Evolutionary conservation across 2,113 vertebrate genomes (phyloP).

Genomic region (Burhinus oedicnemus): DNA sequence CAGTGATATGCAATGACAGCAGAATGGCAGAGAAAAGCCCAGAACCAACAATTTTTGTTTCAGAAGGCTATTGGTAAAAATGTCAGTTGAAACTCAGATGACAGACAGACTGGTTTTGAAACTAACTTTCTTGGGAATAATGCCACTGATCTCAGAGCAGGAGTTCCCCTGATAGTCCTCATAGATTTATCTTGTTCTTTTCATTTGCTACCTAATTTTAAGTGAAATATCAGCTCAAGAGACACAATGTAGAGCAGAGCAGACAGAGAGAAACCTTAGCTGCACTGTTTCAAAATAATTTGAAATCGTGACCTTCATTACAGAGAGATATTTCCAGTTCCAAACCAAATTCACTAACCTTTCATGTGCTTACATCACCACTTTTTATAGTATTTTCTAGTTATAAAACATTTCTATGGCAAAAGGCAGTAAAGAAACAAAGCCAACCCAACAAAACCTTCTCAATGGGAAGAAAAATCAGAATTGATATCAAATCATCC

Average conservation of each 20-base stretch:
- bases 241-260: not conserved
- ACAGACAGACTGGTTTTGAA: not conserved
- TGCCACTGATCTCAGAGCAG: not conserved
- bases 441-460: not conserved
- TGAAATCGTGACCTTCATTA: not conserved
- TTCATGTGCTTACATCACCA: not conserved
- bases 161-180: not conserved
- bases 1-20: not conserved
- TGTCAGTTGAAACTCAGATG: not conserved
- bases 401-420: not conserved
- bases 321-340: not conserved
- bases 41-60: constrained; percentile 14
- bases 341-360: not conserved
- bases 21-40: constrained; percentile 4
- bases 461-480: not conserved
- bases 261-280: not conserved
- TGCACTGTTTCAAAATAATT: not conserved
- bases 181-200: not conserved
- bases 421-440: not conserved
- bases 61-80: constrained; percentile 9
- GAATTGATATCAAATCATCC: not conserved
- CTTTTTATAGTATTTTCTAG: not conserved
- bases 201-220: not conserved
- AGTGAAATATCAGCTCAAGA: not conserved
- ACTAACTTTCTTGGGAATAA: not conserved